Evolutionary conservation across 1,140 invertebrate species (phyloP), one percentile per base, ranked within the genome.

Genomic region (Dendroctonus ponderosae): DNA sequence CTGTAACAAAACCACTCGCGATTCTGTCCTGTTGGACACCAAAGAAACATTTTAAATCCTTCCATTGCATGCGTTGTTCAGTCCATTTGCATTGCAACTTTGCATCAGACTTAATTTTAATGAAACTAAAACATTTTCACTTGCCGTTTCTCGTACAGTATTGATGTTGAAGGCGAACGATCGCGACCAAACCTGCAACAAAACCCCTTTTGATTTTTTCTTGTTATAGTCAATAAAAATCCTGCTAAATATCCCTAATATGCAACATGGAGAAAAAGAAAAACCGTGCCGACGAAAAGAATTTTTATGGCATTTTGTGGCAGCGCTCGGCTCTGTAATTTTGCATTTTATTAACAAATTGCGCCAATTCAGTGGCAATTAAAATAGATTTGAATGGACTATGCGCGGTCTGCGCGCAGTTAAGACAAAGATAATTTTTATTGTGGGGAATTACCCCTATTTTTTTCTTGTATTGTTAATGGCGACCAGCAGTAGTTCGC

Each of bases 331-430:
- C 57, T 58, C 58, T 40, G 57, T 67, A 67, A 59, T 67, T 61
- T 61, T 54, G 51, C 56, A 67, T 67, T 67, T 60, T 67, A 67
- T 67, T 67, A 67, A 60, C 65, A 67, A 67, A 67, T 67, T 67
- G 65, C 65, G 57, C 48, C 65, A 53, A 67, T 66, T 66, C 46
- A 66, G 38, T 43, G 9, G 53, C 63, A 59, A 66, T 67, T 67
- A 67, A 67, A 67, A 67, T 67, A 51, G 40, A 67, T 67, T 67
- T 67, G 42, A 67, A 67, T 67, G 54, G 57, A 48, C 54, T 67
- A 53, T 58, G 56, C 7, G 54, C 46, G 63, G 53, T 58, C 44
- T 56, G 57, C 41, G 37, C 46, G 41, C 49, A 60, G 48, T 59
- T 61, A 54, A 60, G 65, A 54, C 44, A 52, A 67, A 51, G 57